A percentile compares a stretch with the other conserved stretches of the same genome.
phyloP scores from a whole-genome alignment of 2,797 vertebrate species.

The Neosilurus hyrtlii region DNA sequence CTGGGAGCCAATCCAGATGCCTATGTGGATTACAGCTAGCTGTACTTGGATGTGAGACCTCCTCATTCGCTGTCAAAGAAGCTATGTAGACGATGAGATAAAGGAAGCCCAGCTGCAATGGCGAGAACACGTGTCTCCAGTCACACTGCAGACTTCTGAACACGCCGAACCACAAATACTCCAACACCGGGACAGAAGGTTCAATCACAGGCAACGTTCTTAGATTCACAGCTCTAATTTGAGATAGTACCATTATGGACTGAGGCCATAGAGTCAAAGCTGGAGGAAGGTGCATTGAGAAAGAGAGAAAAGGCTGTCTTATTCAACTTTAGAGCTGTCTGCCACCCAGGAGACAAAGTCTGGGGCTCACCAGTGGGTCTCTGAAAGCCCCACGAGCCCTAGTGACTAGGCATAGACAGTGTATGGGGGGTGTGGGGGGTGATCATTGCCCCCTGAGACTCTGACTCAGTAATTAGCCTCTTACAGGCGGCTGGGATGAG shows the following conservation, averaged over 20 bases:
- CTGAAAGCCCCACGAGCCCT: constrained; percentile 35
- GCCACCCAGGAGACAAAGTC: constrained; percentile 50
- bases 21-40: constrained; percentile 33
- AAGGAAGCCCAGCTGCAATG: constrained; percentile 42
- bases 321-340: constrained; percentile 48
- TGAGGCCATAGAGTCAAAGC: constrained; percentile 45
- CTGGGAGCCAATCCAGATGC: constrained; percentile 42
- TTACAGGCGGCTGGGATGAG: constrained; percentile 63
- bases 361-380: constrained; percentile 52
- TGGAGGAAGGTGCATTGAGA: constrained; percentile 39
- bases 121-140: constrained; percentile 57
- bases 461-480: constrained; percentile 74
- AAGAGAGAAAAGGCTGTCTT: constrained; percentile 33
- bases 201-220: not conserved
- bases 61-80: constrained; percentile 34
- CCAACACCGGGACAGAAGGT: constrained; percentile 34
- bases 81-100: constrained; percentile 39
- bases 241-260: not conserved
- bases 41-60: constrained; percentile 31
- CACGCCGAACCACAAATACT: constrained; percentile 44
- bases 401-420: constrained; percentile 30
- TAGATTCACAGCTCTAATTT: not conserved
- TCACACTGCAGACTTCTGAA: constrained; percentile 47
- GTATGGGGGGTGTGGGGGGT: constrained; percentile 30
- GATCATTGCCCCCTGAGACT: constrained; percentile 51